Percentiles rank a stretch among this genome's conserved stretches.
Conservation (phyloP, 2,113 vertebrate species). For the Mus musculus region DNA sequence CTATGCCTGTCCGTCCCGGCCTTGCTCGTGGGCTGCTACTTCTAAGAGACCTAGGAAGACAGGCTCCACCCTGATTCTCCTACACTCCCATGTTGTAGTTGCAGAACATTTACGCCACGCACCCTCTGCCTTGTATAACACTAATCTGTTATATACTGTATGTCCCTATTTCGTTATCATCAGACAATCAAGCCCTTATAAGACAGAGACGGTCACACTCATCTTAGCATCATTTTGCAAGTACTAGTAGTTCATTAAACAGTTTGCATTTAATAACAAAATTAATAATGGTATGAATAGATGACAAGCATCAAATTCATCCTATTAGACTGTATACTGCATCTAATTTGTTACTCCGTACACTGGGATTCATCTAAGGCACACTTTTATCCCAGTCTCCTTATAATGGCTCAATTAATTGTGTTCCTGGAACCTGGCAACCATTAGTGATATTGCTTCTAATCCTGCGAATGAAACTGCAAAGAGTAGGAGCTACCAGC, state of each 20-base stretch:
- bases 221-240: neutral
- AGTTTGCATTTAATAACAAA: constrained; percentile 30
- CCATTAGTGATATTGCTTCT: neutral
- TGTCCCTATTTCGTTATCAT: neutral
- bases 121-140: neutral
- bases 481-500: neutral
- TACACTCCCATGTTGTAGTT: neutral
- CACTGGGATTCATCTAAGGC: neutral
- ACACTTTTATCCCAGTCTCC: neutral
- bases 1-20: neutral
- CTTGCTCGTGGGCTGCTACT: neutral
- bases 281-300: constrained; percentile 5
- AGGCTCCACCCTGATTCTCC: neutral
- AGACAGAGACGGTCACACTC: neutral
- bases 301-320: neutral
- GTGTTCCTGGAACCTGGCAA: neutral
- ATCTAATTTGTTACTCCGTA: neutral
- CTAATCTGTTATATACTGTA: neutral
- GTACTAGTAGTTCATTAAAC: neutral
- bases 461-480: neutral
- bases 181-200: neutral
- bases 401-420: neutral
- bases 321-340: neutral
- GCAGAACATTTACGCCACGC: neutral
- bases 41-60: neutral